Conservation (phyloP, 2,888 invertebrate species). For the Hypolimnas misippus region DNA sequence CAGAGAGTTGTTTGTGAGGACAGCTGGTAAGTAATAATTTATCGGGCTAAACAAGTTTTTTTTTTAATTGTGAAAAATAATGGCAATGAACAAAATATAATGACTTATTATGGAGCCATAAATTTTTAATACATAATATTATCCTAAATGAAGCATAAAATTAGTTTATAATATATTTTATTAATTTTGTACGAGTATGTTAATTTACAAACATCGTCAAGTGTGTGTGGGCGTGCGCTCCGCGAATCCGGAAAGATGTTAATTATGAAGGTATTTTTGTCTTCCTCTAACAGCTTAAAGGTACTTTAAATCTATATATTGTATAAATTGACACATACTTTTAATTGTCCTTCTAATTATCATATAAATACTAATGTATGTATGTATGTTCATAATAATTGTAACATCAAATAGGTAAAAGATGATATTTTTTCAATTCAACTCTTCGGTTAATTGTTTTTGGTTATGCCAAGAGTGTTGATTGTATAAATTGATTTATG, state of each 20-base stretch:
- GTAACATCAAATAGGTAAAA: too few relatives aligned
- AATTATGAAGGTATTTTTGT: slow-evolving; percentile 2
- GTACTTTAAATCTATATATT: not conserved
- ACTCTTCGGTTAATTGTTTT: too few relatives aligned
- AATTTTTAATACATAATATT: not conserved
- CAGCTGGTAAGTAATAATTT: too few relatives aligned
- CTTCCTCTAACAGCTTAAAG: slow-evolving; percentile 1
- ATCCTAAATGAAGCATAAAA: slow-evolving; percentile 1
- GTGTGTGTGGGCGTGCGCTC: slow-evolving; percentile 11
- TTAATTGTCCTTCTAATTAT: too few relatives aligned
- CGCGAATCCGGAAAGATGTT: slow-evolving; percentile 17
- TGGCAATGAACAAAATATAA: not conserved
- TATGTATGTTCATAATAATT: too few relatives aligned
- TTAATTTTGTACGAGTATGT: slow-evolving; percentile 11
- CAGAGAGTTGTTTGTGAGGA: too few relatives aligned
- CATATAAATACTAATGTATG: too few relatives aligned
- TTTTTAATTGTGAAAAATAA: not conserved
- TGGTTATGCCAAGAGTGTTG: too few relatives aligned
- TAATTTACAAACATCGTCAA: not conserved
- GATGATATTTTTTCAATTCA: too few relatives aligned
- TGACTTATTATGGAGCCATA: not conserved
- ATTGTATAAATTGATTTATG: too few relatives aligned
- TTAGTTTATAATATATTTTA: not conserved
- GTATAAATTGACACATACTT: not conserved
- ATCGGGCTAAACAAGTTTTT: too few relatives aligned